Evolutionary conservation across 2,888 invertebrate genomes (phyloP).

Genomic region (Pyrgus malvae): DNA sequence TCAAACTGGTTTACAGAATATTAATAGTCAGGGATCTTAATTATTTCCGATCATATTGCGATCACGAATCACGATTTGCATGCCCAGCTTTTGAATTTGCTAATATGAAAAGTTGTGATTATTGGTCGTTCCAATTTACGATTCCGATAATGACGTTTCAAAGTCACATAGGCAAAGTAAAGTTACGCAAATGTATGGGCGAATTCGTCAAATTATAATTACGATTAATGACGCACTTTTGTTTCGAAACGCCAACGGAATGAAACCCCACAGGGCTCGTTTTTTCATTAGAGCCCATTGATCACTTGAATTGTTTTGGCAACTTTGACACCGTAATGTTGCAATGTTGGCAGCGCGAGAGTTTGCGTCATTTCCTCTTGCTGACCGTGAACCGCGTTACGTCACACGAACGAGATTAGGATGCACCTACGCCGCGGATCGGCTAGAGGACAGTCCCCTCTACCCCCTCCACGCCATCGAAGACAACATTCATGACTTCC

Average conservation of each 20-base stretch:
- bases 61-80: slow-evolving; percentile 14
- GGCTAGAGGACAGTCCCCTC: slow-evolving; percentile 54
- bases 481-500: slow-evolving; percentile 17
- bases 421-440: slow-evolving; percentile 55
- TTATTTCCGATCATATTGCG: slow-evolving; percentile 24
- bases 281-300: slow-evolving; percentile 32
- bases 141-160: slow-evolving; percentile 8
- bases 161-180: slow-evolving; percentile 11
- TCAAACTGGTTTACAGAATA: slow-evolving; percentile 25
- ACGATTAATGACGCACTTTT: slow-evolving; percentile 2
- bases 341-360: slow-evolving; percentile 59
- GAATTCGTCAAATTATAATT: slow-evolving; percentile 5
- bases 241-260: slow-evolving; percentile 7
- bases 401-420: slow-evolving; percentile 64
- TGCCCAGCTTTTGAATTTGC: slow-evolving; percentile 38
- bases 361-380: slow-evolving; percentile 79
- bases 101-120: slow-evolving; percentile 14
- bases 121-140: not conserved
- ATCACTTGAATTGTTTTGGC: slow-evolving; percentile 60
- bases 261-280: slow-evolving; percentile 1
- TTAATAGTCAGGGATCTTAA: slow-evolving; percentile 26
- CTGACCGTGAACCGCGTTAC: slow-evolving; percentile 78
- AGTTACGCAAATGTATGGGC: not conserved
- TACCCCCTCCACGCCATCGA: slow-evolving; percentile 28
- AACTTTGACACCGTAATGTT: slow-evolving; percentile 51